A percentile compares a stretch with the other conserved stretches of the same genome.
Evolutionary conservation across 1,140 invertebrate species (phyloP).

Genomic region (Caerostris darwini): DNA sequence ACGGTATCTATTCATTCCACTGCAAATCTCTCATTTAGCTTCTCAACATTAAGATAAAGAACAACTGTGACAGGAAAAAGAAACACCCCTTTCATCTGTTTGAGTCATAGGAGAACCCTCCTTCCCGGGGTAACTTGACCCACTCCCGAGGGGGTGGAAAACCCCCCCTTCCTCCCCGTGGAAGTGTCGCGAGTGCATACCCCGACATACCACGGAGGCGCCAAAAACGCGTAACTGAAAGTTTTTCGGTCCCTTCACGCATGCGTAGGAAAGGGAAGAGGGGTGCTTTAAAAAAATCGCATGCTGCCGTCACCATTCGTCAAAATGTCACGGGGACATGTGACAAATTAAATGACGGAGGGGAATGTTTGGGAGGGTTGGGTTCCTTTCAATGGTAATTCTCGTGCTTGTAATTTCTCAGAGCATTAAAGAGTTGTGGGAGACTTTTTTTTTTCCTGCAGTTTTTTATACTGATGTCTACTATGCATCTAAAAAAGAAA

Average conservation of each 20-base stretch:
- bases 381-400: neutral
- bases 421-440: neutral
- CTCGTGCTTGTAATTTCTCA: neutral
- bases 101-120: conserved; percentile 35
- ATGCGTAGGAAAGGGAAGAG: neutral
- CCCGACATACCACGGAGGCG: conserved; percentile 13
- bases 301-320: neutral
- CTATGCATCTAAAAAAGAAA: neutral
- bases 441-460: neutral
- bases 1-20: neutral
- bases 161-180: neutral
- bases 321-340: conserved; percentile 14
- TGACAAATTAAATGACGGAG: conserved; percentile 21
- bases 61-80: conserved; percentile 20
- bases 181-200: conserved; percentile 10
- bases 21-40: conserved; percentile 29
- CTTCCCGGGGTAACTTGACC: conserved; percentile 25
- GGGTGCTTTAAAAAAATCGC: conserved; percentile 6
- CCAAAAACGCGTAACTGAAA: conserved; percentile 15
- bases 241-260: neutral
- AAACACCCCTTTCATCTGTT: conserved; percentile 24
- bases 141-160: neutral
- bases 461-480: neutral
- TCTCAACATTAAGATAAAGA: conserved; percentile 4
- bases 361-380: neutral